Base-by-base conservation (phyloP, 1,140 invertebrate genomes). In the Drosophila grimshawi region DNA sequence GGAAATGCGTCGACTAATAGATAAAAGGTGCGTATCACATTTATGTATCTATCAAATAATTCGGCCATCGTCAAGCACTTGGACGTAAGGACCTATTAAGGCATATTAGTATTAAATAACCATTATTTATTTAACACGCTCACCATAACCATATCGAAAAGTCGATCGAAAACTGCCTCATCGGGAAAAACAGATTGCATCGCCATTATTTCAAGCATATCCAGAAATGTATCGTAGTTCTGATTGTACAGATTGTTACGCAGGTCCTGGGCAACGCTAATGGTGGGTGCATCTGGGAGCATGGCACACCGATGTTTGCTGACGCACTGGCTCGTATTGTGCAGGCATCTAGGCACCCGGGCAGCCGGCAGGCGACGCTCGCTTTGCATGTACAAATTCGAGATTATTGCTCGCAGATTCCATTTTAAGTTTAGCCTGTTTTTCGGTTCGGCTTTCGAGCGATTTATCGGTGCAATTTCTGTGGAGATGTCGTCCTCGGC, bases 91-190 rank as follows among this genome's bases (percentile, higher is more conserved):
- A 89, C 63, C 83, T 88, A 8, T 19, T 19, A 2, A 29, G 33
- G n/a, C 6, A 37, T n/a, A 2, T 2, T 11, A 19, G 19, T 19
- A 19, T 19, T 19, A 19, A 19, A 19, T 19, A 19, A 19, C 19
- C 19, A 19, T n/a, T 2, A 49, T 8, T 19, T 19, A 0, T 8
- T 29, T 19, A 1, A 8, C 11, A 27, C 0, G 2, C 66, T 49
- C 7, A 89, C 83, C 83, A 88, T 88, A 3, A 63, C 30, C 80
- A 88, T 74, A 7, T 88, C 80, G 19, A 88, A 53, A 0, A 88
- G 65, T 6, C 69, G 49, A 49, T 88, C 80, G 4, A 88, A 59
- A 3, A 80, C 61, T 0, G 60, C 52, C 7, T 88, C 83, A 3
- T 78, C 83, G 0, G 83, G 83, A 8, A 63, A 88, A 3, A 89